A percentile compares a stretch with the other conserved stretches of the same genome.
Evolutionary conservation across 2,888 invertebrate genomes (phyloP).

Genomic region (Aleiodes alternator): DNA sequence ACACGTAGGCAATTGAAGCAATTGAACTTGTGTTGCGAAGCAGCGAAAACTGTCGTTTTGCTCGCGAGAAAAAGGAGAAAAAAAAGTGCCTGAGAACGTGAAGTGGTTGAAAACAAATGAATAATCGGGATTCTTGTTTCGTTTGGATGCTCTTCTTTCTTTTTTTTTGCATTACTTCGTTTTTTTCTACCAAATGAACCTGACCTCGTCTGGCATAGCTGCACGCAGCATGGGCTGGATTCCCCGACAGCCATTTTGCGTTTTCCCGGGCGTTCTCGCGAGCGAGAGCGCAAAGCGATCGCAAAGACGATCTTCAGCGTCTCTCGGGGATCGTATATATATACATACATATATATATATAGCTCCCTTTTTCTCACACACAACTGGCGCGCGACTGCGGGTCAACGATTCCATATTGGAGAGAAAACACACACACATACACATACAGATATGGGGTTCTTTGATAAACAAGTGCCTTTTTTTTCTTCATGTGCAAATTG

Average conservation of each 20-base stretch:
- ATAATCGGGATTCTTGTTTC: slow-evolving; percentile 21
- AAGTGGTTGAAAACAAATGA: slow-evolving; percentile 10
- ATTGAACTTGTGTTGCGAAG: slow-evolving; percentile 27
- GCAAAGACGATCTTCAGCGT: slow-evolving; percentile 51
- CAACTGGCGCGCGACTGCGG: slow-evolving; percentile 54
- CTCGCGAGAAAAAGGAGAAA: neutral
- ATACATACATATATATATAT: slow-evolving; percentile 2
- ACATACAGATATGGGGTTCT: slow-evolving; percentile 7
- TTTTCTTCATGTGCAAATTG: slow-evolving; percentile 6
- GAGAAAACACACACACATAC: slow-evolving; percentile 32
- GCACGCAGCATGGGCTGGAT: slow-evolving; percentile 44
- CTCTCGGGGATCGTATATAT: slow-evolving; percentile 38
- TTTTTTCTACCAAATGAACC: neutral
- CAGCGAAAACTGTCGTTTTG: neutral
- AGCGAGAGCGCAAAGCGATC: slow-evolving; percentile 52
- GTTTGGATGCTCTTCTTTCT: too few species aligned
- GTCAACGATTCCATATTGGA: slow-evolving; percentile 59
- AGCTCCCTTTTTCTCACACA: slow-evolving; percentile 55
- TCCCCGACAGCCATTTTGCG: slow-evolving; percentile 48
- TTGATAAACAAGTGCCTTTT: neutral
- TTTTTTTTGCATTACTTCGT: neutral
- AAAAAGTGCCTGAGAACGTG: neutral
- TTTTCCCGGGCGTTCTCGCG: slow-evolving; percentile 55
- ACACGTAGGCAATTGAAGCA: slow-evolving; percentile 26
- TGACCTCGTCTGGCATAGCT: slow-evolving; percentile 40